Percentiles rank a stretch among this genome's conserved stretches.
phyloP scores from a whole-genome alignment of 2,888 invertebrate genomes.

The Frankliniella intonsa region DNA sequence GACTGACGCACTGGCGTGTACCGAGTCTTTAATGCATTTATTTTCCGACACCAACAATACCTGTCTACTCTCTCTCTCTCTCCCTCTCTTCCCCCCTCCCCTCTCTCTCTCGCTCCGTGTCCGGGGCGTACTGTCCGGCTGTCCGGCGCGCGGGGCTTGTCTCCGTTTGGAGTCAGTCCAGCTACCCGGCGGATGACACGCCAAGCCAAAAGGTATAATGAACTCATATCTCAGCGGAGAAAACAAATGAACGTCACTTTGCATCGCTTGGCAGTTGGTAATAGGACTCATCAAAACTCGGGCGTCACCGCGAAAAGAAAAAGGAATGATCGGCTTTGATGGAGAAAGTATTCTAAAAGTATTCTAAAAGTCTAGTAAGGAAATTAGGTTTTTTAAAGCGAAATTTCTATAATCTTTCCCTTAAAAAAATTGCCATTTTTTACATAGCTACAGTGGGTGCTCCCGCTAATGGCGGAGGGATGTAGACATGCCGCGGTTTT shows the following conservation, averaged over 20 bases:
- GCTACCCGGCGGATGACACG: too few species aligned
- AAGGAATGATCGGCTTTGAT: not conserved
- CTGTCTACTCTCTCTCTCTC: not conserved
- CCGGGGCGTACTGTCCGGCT: not conserved
- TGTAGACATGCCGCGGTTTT: too few species aligned
- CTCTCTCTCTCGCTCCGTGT: not conserved
- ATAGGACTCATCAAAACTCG: too few species aligned
- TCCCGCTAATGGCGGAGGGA: too few species aligned
- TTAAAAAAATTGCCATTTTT: too few species aligned
- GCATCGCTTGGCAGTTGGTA: too few species aligned
- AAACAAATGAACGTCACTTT: not conserved
- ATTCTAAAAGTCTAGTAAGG: too few species aligned
- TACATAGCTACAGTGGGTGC: not conserved
- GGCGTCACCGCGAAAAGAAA: not conserved
- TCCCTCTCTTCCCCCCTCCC: not conserved
- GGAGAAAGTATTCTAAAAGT: too few species aligned
- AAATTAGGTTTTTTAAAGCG: too few species aligned
- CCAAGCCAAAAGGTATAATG: not conserved
- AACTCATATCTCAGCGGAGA: not conserved
- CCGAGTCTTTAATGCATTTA: not conserved
- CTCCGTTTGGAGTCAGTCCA: too few species aligned
- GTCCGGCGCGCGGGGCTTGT: too few species aligned
- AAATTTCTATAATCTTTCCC: too few species aligned
- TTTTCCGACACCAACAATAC: not conserved
- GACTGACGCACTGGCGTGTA: constrained; percentile 6